Evolutionary conservation across 1,140 invertebrate genomes (phyloP), one percentile per base, ranked within the genome.

Genomic region (Adoxophyes honmai): DNA sequence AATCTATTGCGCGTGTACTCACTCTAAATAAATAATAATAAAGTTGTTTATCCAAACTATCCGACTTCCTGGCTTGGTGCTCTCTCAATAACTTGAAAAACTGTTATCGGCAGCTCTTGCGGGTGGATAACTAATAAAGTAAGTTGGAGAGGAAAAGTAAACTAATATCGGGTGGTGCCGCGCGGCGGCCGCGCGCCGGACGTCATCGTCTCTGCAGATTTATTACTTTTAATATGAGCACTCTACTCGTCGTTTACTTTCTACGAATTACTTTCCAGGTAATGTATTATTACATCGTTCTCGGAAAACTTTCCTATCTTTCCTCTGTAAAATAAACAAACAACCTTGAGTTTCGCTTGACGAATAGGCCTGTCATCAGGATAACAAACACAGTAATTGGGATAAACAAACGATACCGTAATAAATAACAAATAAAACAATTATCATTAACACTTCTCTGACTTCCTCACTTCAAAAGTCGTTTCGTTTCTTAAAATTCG

Each of bases 91-190:
- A 77, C 73, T 80, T 79, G 81, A 73, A 80, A 37, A 84, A 81
- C 75, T 86, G 86, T 81, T 77, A 82, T 68, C 63, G 72, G 73
- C 77, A 73, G 71, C 70, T 78, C 71, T 74, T 66, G 71, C 73
- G 75, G 75, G 55, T 78, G 70, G 75, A 78, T 86, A 86, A 81
- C 81, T 86, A 88, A 88, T 88, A 88, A 84, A 86, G 80, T 86
- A 86, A 88, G 77, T 86, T 87, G 69, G 73, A 86, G 84, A 83
- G 80, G 72, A 86, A 87, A 87, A 88, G 86, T 88, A 88, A 88
- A 88, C 86, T 88, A 88, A 88, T 88, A 88, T 87, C 82, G 78
- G 77, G 60, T 77, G 74, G 76, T 78, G 73, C 66, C 67, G 73
- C 64, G 60, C 65, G 73, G 64, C 73, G 66, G 60, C 68, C 75